Percentiles rank a stretch among this genome's conserved stretches.
Conservation (phyloP, 64 coral and sea anemone genomes). For the Pachyseris speciosa region DNA sequence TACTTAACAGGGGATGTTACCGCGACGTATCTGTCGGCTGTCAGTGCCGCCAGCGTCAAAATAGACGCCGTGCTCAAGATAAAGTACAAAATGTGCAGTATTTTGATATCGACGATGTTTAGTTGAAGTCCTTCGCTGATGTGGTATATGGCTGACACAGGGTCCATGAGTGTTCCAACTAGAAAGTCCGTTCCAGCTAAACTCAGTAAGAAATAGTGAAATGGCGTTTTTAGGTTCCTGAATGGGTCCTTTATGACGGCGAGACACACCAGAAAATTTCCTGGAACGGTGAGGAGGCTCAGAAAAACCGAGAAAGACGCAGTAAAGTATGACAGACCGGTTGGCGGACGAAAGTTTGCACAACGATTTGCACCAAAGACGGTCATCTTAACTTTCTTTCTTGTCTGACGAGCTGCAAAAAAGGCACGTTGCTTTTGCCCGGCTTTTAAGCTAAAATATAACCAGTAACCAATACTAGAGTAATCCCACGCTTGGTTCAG, state of each 20-base stretch:
- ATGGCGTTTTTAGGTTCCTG: constrained; percentile 75
- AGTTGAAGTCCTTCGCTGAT: constrained; percentile 54
- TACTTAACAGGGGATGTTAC: constrained; percentile 67
- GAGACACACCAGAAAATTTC: constrained; percentile 73
- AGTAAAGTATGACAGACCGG: constrained; percentile 57
- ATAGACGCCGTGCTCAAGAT: constrained; percentile 70
- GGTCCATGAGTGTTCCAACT: constrained; percentile 74
- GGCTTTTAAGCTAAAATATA: too few relatives aligned
- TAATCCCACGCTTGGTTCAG: too few relatives aligned
- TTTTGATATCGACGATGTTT: constrained; percentile 35
- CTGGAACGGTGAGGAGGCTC: constrained; percentile 55
- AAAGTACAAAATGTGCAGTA: constrained; percentile 64
- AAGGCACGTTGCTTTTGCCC: too few relatives aligned
- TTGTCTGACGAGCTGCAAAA: too few relatives aligned
- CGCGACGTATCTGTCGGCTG: constrained; percentile 75
- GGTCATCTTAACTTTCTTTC: not conserved
- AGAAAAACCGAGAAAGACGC: constrained; percentile 28
- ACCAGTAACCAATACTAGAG: too few relatives aligned
- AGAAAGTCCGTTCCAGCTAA: constrained; percentile 72
- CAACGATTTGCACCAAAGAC: not conserved
- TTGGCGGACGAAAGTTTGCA: constrained; percentile 13
- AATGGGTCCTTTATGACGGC: constrained; percentile 81
- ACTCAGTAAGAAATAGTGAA: constrained; percentile 73
- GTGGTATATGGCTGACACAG: constrained; percentile 63
- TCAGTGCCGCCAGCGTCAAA: constrained; percentile 54